These are phyloP conservation scores for Triplophysa tibetana DNA, from an alignment of 2,113 vertebrate genomes.

Conservation along the genomic window DNA sequence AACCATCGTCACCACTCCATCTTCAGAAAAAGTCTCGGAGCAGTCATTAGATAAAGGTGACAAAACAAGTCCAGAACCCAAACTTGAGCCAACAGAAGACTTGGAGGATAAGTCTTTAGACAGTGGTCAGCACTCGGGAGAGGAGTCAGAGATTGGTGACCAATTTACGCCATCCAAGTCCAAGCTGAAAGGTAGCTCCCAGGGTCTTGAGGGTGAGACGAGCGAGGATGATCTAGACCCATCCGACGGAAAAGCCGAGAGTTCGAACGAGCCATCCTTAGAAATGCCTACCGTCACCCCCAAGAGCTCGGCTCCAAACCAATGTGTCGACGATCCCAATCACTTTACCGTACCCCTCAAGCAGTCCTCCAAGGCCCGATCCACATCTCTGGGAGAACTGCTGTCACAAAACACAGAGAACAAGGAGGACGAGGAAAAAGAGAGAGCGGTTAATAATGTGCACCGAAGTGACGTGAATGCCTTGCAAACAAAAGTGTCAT, in stretches of 20 bases:
- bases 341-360: constrained; percentile 44
- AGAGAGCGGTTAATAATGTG: not conserved
- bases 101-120: constrained; percentile 71
- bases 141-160: constrained; percentile 65
- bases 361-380: constrained; percentile 65
- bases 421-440: constrained; percentile 19
- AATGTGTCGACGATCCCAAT: not conserved
- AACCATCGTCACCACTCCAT: not conserved
- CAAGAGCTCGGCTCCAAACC: constrained; percentile 1
- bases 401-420: constrained; percentile 63
- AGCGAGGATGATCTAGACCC: constrained; percentile 52
- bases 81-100: constrained; percentile 46
- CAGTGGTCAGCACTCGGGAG: constrained; percentile 71
- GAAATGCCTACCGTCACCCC: not conserved
- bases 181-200: constrained; percentile 57
- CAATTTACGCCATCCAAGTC: constrained; percentile 54
- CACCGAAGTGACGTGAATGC: constrained; percentile 62
- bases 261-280: constrained; percentile 5
- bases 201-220: constrained; percentile 56
- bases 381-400: constrained; percentile 81
- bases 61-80: constrained; percentile 21
- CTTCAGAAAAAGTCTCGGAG: constrained; percentile 12
- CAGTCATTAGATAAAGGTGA: constrained; percentile 31
- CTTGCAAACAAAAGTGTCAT: constrained; percentile 81
- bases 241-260: constrained; percentile 20